Conservation (phyloP, 2,113 vertebrate species). For the Colistium nudipinnis region DNA sequence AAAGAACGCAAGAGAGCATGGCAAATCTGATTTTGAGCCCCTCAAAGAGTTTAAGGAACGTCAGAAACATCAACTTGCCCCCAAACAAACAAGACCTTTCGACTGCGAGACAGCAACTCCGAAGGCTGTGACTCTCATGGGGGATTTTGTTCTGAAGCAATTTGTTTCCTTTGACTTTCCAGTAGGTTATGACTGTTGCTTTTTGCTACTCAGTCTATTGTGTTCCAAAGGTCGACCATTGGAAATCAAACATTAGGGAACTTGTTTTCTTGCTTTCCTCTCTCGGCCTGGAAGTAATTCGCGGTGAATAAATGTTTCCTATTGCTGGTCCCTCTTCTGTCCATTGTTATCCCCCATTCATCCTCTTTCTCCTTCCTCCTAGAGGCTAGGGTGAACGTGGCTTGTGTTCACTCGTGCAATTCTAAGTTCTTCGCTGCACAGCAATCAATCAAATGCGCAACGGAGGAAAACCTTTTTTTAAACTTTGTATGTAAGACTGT, state of each 20-base stretch:
- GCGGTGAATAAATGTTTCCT: slow-evolving; percentile 56
- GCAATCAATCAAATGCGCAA: slow-evolving; percentile 8
- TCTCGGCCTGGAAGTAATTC: slow-evolving; percentile 44
- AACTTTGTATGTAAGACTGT: not conserved
- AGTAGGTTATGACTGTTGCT: not conserved
- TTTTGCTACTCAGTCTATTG: slow-evolving; percentile 12
- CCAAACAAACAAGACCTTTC: slow-evolving; percentile 53
- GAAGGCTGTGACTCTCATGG: slow-evolving; percentile 9
- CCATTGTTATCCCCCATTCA: slow-evolving; percentile 16
- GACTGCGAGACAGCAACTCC: slow-evolving; percentile 13
- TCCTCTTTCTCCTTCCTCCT: slow-evolving; percentile 35
- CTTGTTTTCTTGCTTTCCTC: slow-evolving; percentile 20
- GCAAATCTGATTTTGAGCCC: slow-evolving; percentile 8
- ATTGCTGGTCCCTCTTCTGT: slow-evolving; percentile 41
- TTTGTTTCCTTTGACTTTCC: slow-evolving; percentile 26
- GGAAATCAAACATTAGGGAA: slow-evolving; percentile 28
- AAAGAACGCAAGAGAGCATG: not conserved
- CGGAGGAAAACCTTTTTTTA: too few species aligned
- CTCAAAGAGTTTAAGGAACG: slow-evolving; percentile 45
- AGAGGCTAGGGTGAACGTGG: slow-evolving; percentile 43
- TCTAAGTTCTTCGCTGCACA: slow-evolving; percentile 18
- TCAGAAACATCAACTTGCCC: slow-evolving; percentile 22
- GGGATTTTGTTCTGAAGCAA: slow-evolving; percentile 28
- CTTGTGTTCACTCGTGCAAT: slow-evolving; percentile 36
- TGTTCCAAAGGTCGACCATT: slow-evolving; percentile 39